Percentiles rank a stretch among this genome's conserved stretches.
phyloP scores from a whole-genome alignment of 30 jellyfish, hydroid and myxozoan genomes.

The Turritopsis dohrnii region DNA sequence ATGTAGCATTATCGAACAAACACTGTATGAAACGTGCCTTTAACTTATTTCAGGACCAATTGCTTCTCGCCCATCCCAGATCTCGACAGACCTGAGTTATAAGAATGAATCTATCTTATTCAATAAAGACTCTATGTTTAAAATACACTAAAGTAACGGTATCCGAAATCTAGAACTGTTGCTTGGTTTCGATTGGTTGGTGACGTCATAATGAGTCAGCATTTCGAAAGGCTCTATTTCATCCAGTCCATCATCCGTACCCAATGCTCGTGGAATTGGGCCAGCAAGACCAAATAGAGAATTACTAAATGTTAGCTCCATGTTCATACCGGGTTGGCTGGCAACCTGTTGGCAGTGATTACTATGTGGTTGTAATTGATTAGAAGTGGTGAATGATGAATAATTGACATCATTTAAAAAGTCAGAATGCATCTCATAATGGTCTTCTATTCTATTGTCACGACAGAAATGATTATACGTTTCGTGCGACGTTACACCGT shows the following conservation, averaged over 20 bases:
- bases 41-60: too few species aligned
- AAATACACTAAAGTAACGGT: constrained; percentile 16
- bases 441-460: not conserved
- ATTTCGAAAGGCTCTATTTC: constrained; percentile 34
- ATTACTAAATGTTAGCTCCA: constrained; percentile 20
- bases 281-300: constrained; percentile 32
- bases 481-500: not conserved
- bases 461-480: not conserved
- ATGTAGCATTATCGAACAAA: too few species aligned
- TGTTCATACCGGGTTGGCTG: constrained; percentile 4
- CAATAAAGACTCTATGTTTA: not conserved
- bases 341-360: not conserved
- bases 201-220: constrained; percentile 14
- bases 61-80: too few species aligned
- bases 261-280: constrained; percentile 13
- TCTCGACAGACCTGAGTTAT: too few species aligned
- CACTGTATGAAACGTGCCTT: too few species aligned
- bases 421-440: not conserved
- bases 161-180: constrained; percentile 8
- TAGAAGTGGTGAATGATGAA: not conserved
- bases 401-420: not conserved
- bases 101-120: not conserved
- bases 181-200: not conserved
- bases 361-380: not conserved
- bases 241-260: constrained; percentile 17